Percentiles rank a stretch among this genome's conserved stretches.
Evolutionary conservation across 2,797 vertebrate genomes (phyloP).

Genomic region (Mallotus villosus): DNA sequence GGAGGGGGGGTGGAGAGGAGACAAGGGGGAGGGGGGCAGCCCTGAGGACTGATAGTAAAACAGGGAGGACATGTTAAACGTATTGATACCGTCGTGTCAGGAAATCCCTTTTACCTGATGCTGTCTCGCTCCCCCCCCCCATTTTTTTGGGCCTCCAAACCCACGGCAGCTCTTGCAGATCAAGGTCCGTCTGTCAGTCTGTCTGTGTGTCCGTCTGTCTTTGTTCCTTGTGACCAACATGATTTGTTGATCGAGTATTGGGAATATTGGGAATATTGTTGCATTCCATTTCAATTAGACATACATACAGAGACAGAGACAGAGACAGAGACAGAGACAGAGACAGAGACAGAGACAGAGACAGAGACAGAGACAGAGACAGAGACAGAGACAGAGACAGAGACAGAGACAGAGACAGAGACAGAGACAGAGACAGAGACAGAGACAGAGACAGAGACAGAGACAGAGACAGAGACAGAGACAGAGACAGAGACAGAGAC

Average conservation of each 20-base stretch:
- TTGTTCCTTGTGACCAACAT: neutral
- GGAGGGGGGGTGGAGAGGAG: constrained; percentile 49
- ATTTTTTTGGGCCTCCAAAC: constrained; percentile 32
- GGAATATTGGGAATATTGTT: neutral
- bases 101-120: constrained; percentile 69
- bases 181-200: constrained; percentile 25
- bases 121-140: constrained; percentile 50
- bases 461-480: neutral
- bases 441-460: neutral
- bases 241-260: neutral
- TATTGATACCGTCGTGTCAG: constrained; percentile 73
- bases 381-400: neutral
- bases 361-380: neutral
- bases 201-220: neutral
- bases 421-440: neutral
- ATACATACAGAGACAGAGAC: too few relatives aligned
- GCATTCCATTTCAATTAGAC: neutral
- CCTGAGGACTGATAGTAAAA: constrained; percentile 66
- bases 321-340: neutral
- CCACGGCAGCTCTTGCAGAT: constrained; percentile 15
- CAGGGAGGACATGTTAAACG: constrained; percentile 69
- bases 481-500: neutral
- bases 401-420: neutral
- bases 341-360: neutral
- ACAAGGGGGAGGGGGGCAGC: constrained; percentile 41